These are phyloP conservation scores for Paracanthobrama guichenoti DNA, from an alignment of 2,113 vertebrate species.

Conservation along the genomic window DNA sequence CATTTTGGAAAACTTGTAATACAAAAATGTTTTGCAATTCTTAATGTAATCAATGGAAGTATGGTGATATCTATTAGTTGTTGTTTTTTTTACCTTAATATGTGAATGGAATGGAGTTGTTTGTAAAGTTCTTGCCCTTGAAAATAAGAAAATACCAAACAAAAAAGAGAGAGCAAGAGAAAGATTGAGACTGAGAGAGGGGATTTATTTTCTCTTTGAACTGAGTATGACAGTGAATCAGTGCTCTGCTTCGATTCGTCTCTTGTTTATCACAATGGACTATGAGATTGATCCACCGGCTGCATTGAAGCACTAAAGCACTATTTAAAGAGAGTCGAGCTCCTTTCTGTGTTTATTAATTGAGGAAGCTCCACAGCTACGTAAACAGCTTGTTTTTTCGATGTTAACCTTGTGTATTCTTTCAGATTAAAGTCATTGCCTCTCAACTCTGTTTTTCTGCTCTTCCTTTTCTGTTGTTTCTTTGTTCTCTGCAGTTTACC, in stretches of 20 bases:
- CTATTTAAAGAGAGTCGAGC: background rate
- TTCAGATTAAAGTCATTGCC: slow-evolving; percentile 1
- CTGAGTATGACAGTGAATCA: background rate
- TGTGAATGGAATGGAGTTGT: background rate
- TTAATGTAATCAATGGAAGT: too few relatives aligned
- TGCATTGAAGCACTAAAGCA: background rate
- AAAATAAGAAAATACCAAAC: background rate
- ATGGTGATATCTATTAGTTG: too few relatives aligned
- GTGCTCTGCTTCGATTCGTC: background rate
- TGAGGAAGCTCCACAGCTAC: background rate
- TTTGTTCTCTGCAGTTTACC: background rate
- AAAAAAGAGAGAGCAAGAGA: background rate
- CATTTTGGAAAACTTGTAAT: too few relatives aligned
- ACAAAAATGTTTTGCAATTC: too few relatives aligned
- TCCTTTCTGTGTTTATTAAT: background rate
- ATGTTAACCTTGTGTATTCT: background rate
- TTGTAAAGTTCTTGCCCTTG: slow-evolving; percentile 5
- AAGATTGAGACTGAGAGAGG: background rate
- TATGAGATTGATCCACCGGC: slow-evolving; percentile 9
- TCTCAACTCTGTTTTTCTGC: background rate
- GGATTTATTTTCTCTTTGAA: background rate
- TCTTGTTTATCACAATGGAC: slow-evolving; percentile 30
- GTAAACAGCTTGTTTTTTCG: background rate
- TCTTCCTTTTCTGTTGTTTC: background rate
- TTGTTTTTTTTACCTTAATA: too few relatives aligned